Conservation (phyloP, 2,888 invertebrate species). For the Lumbricus terrestris region DNA sequence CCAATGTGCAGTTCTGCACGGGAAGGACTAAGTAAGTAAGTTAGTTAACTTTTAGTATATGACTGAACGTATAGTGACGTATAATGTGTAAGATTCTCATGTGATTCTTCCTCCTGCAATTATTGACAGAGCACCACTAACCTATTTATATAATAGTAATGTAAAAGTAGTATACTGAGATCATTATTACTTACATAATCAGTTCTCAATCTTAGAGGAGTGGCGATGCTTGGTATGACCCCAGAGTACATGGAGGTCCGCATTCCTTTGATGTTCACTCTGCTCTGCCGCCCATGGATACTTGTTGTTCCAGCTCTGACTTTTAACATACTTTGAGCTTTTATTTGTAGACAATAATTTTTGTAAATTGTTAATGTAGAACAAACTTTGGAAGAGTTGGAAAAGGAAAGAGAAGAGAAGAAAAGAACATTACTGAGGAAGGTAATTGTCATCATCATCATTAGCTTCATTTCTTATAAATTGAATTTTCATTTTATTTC, state of each 20-base stretch:
- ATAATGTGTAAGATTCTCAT: no score
- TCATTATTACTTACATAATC: no score
- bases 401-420: slow-evolving; percentile 87
- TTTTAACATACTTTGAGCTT: not conserved
- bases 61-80: no score
- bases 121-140: not conserved
- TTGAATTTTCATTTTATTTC: not conserved
- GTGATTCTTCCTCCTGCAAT: not conserved
- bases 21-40: no score
- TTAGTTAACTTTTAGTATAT: no score
- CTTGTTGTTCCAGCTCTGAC: not conserved
- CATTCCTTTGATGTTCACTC: no score
- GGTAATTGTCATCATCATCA: slow-evolving; percentile 49
- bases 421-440: slow-evolving; percentile 91
- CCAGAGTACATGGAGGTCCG: not conserved
- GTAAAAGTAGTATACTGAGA: not conserved
- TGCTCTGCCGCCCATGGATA: no score
- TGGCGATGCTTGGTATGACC: not conserved
- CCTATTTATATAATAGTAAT: not conserved
- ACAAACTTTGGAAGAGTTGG: slow-evolving; percentile 77
- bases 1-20: no score
- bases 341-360: not conserved
- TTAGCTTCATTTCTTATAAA: not conserved
- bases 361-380: slow-evolving; percentile 10
- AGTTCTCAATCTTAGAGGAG: not conserved